Conservation (phyloP, 1,140 invertebrate genomes). For the Ctenoplectra terminalis region DNA sequence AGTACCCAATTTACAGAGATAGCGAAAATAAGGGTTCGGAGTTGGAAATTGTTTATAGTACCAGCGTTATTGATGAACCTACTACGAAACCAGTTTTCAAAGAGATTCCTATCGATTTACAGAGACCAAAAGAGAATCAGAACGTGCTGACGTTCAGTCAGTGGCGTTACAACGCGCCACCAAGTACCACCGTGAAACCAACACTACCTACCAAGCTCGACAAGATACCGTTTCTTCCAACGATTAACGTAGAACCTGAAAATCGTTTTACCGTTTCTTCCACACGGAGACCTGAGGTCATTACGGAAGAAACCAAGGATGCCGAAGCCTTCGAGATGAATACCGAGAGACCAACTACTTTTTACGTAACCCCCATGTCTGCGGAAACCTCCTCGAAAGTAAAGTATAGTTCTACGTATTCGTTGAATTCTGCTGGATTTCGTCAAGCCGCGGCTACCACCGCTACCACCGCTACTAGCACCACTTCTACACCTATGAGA, state of each 20-base stretch:
- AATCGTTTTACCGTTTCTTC: background rate
- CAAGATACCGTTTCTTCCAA: slow-evolving; percentile 66
- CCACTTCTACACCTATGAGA: slow-evolving; percentile 72
- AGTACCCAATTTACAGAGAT: slow-evolving; percentile 57
- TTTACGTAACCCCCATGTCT: slow-evolving; percentile 77
- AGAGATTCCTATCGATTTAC: slow-evolving; percentile 5
- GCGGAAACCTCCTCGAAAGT: slow-evolving; percentile 20
- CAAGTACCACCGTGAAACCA: slow-evolving; percentile 28
- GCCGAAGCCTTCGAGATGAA: slow-evolving; percentile 20
- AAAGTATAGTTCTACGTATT: slow-evolving; percentile 62
- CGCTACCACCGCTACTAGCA: slow-evolving; percentile 36
- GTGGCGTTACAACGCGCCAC: slow-evolving; percentile 77
- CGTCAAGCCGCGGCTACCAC: slow-evolving; percentile 55
- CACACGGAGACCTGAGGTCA: background rate
- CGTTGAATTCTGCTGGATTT: slow-evolving; percentile 55
- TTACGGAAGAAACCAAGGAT: background rate
- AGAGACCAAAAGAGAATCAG: background rate
- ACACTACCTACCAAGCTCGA: slow-evolving; percentile 29
- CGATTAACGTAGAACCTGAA: slow-evolving; percentile 19
- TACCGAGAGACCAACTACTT: slow-evolving; percentile 53
- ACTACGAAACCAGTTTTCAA: slow-evolving; percentile 21
- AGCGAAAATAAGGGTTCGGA: slow-evolving; percentile 33
- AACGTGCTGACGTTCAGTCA: slow-evolving; percentile 66
- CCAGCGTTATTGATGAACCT: slow-evolving; percentile 60
- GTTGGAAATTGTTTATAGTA: slow-evolving; percentile 72